phyloP scores from a whole-genome alignment of 2,888 invertebrate genomes.

The Ennomos erosarius region DNA sequence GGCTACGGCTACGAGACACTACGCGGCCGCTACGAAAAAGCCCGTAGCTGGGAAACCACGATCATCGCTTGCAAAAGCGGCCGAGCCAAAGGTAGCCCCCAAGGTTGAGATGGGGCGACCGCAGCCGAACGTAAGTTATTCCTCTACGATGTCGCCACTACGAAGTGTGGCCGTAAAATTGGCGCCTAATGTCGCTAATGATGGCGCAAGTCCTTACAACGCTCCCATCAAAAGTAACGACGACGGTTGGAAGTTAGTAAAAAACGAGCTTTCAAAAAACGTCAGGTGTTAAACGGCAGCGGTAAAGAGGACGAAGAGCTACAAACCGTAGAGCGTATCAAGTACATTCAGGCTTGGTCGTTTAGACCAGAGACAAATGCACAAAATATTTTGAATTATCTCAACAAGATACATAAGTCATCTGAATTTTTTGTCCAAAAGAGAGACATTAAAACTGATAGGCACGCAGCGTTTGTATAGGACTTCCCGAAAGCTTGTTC shows the following conservation, averaged over 20 bases:
- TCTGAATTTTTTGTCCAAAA: constrained; percentile 1
- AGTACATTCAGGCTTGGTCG: constrained; percentile 3
- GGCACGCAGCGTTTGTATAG: constrained; percentile 9
- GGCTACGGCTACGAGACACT: not conserved
- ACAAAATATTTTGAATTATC: not conserved
- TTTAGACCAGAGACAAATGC: constrained; percentile 1
- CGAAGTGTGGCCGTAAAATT: not conserved
- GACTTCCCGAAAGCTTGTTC: constrained; percentile 6
- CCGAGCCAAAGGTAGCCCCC: not conserved
- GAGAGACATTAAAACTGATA: constrained; percentile 1
- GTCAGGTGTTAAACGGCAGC: not conserved
- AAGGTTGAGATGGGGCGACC: not conserved
- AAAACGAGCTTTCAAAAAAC: not conserved
- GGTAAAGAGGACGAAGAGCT: not conserved
- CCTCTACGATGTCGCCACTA: not conserved
- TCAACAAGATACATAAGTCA: not conserved
- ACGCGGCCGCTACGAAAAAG: constrained; percentile 1
- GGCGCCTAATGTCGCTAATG: too few relatives aligned
- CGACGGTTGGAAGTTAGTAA: not conserved
- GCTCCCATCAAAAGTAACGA: not conserved
- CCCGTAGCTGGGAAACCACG: not conserved
- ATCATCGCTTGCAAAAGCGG: not conserved
- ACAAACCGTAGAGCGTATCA: not conserved
- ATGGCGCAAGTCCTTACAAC: too few relatives aligned
- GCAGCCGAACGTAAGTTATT: not conserved